Evolutionary conservation across 2,113 vertebrate genomes (phyloP).

Genomic region (Elephas maximus): DNA sequence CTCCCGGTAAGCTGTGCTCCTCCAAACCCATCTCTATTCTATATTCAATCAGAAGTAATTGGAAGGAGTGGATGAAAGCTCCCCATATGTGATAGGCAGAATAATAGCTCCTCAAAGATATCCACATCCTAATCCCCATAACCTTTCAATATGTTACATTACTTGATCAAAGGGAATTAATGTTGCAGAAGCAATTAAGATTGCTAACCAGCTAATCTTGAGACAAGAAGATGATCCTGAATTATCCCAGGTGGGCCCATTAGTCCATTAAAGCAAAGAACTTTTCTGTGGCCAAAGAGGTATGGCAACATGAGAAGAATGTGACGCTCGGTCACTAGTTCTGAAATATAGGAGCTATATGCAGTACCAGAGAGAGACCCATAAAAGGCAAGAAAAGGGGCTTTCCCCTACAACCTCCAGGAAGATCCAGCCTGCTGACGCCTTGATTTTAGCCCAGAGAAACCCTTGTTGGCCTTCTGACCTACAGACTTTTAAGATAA

Average conservation of each 20-base stretch:
- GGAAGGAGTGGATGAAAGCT: neutral
- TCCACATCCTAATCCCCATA: no score
- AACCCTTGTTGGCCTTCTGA: neutral
- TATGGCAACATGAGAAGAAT: neutral
- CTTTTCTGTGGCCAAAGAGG: neutral
- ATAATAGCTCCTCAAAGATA: no score
- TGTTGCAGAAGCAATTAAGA: no score
- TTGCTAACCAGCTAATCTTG: neutral
- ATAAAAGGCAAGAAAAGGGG: neutral
- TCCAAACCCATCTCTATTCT: neutral
- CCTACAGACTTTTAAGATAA: neutral
- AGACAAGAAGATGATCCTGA: neutral
- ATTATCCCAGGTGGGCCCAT: neutral
- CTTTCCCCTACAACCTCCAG: neutral
- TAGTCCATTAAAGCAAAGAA: neutral
- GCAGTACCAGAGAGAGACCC: neutral
- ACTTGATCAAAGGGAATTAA: no score
- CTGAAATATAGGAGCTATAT: neutral
- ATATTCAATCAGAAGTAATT: neutral
- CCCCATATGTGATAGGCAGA: no score
- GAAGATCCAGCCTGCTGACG: neutral
- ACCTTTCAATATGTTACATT: no score
- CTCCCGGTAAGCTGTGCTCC: neutral
- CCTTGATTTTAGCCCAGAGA: neutral
- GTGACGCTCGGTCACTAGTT: neutral